Evolutionary conservation across 2,888 invertebrate species (phyloP), one percentile per base, ranked within the genome.

Genomic region (Meliscaeva auricollis): DNA sequence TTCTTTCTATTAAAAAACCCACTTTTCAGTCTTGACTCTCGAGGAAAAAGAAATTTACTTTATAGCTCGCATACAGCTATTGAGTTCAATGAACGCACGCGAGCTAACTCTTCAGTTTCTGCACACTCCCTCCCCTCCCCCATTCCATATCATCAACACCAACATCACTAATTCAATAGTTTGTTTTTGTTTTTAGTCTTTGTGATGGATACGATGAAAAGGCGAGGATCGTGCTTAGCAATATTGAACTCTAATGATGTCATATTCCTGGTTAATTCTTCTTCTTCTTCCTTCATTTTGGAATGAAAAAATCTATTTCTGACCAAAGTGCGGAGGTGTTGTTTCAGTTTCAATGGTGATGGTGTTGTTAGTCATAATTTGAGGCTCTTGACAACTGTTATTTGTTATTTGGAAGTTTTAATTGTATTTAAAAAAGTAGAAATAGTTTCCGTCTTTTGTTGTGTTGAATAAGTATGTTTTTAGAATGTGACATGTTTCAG

Each of bases 211-310:
- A 20, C 9, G 3, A 38, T 3, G 3, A 38, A 38, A 38, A 38
- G 46, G 30, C n/a, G 26, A 64, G 32, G 64, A 46, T 64, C 46
- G 84, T 30, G 64, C 60, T 38, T 32, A 72, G 84, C 72, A 84
- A 84, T n/a, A n/a, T 84, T 84, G 80, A 84, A 84, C 84, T 84
- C 58, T 75, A 84, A 84, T 84, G 84, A 84, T 84, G 80, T 84
- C 84, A 84, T 80, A 80, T 72, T 20, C 64, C 58, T 75, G 56
- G 50, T 52, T 79, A 70, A 74, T 78, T 70, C 44, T 56, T 66
- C 38, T 38, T 73, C 35, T 56, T 26, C n/a, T 35, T 17, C 26
- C 26, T 17, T 1, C 6, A 30, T 15, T 56, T 41, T 41, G 22
- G 26, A 60, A 35, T 11, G 4, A 3, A 22, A 62, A 35, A 46